phyloP scores from a whole-genome alignment of 2,888 invertebrate genomes.

The Idaea straminata region DNA sequence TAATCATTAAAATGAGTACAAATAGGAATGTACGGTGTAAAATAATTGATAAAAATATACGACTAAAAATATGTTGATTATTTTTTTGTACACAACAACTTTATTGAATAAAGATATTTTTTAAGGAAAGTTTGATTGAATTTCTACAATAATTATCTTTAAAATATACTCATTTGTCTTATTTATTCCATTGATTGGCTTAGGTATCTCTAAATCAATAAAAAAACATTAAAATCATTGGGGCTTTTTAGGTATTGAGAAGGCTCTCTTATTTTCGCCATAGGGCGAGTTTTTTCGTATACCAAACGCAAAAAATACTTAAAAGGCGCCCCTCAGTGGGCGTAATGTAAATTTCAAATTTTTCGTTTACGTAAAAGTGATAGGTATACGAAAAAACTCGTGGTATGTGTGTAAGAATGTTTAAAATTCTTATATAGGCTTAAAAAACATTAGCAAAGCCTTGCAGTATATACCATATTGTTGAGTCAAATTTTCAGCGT shows the following conservation, averaged over 20 bases:
- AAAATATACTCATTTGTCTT: background rate
- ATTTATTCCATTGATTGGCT: background rate
- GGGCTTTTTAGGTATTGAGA: background rate
- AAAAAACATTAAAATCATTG: background rate
- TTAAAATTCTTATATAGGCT: no score
- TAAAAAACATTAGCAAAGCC: no score
- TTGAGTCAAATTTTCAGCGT: background rate
- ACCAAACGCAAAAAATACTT: background rate
- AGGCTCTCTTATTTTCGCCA: background rate
- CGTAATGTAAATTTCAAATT: no score
- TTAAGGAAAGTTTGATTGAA: background rate
- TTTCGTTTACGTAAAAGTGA: no score
- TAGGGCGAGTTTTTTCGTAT: background rate
- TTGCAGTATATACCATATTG: no score
- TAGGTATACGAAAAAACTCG: no score
- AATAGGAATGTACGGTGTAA: conserved; percentile 3
- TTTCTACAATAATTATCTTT: background rate
- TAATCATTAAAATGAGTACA: conserved; percentile 4
- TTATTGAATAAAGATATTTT: background rate
- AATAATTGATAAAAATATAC: background rate
- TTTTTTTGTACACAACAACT: background rate
- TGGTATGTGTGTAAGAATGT: no score
- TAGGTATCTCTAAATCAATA: background rate
- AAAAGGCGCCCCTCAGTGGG: background rate
- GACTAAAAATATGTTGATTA: background rate